phyloP scores from a whole-genome alignment of 2,888 invertebrate species.

The Invenusta paracnida region DNA sequence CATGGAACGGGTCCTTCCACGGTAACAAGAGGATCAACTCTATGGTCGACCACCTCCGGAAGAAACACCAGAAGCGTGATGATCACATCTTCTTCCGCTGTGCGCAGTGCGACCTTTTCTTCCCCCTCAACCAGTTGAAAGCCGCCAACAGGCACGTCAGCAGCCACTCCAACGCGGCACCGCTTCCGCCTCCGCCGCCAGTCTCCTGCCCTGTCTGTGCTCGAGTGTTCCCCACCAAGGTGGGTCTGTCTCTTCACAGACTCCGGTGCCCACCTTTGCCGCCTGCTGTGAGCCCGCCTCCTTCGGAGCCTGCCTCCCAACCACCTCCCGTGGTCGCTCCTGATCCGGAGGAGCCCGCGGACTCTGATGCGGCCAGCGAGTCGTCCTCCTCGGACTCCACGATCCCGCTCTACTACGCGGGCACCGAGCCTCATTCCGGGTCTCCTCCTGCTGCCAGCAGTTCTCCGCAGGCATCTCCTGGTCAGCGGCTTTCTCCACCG shows the following conservation, averaged over 20 bases:
- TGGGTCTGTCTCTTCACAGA: not conserved
- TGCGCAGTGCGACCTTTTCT: not conserved
- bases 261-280: not conserved
- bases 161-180: not conserved
- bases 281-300: not conserved
- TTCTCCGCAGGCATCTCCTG: no score
- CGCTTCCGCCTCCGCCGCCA: not conserved
- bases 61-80: not conserved
- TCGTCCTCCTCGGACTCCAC: not conserved
- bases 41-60: not conserved
- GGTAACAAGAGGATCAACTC: not conserved
- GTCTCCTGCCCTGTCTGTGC: not conserved
- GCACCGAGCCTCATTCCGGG: not conserved
- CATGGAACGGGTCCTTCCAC: no score
- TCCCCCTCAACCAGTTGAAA: not conserved
- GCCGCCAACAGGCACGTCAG: not conserved
- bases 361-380: not conserved
- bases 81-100: not conserved
- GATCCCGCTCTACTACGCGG: not conserved
- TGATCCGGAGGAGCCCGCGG: not conserved
- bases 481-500: not conserved
- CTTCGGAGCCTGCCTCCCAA: not conserved
- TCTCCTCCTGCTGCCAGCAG: no score
- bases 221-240: not conserved
- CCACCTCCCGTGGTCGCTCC: not conserved